Evolutionary conservation across 2,888 invertebrate genomes (phyloP), one percentile per base, ranked within the genome.

Genomic region (Xanthia icteritia): DNA sequence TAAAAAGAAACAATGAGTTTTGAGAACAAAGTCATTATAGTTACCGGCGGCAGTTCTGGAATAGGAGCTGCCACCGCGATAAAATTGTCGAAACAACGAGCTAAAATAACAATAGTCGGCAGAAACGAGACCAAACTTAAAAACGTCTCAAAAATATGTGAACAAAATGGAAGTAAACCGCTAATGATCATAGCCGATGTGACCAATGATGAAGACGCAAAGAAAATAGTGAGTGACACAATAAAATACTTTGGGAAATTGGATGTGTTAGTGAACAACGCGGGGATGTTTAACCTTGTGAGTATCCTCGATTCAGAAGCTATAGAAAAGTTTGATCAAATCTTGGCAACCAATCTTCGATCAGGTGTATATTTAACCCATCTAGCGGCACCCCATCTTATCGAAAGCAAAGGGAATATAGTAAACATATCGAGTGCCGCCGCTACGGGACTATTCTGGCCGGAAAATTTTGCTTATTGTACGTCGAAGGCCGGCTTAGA

Each of bases 401-500:
- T 98, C 11, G 96, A 97, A 92, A 97, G 97, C 0, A 97, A 98
- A 93, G 98, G 81, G n/a, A 98, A 97, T 83, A 97, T 99, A 86
- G 98, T 99, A 0, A 99, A 99, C 93, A 98, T 99, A 1, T 99
- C 99, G 2, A 98, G 98, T 92, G 98, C 84, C 15, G 83, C 74
- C 9, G 76, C 87, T 9, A 77, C 63, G n/a, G 63, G 68, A 36
- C 65, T 82, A 60, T 65, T 87, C 36, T n/a, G 45, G 36, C n/a
- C 72, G 23, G 76, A 58, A 64, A 86, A 83, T 60, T 89, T 88
- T 66, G 73, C 87, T 6, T 90, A 91, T 66, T 86, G 85, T 86
- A 98, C 99, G 94, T 98, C 98, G 5, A 99, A 99, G 95, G 97
- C 98, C 61, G 98, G 98, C 3, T 94, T 99, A 1, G 99, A 99